Conservation (phyloP, 2,888 invertebrate species). For the Cantharis flavilabris region DNA sequence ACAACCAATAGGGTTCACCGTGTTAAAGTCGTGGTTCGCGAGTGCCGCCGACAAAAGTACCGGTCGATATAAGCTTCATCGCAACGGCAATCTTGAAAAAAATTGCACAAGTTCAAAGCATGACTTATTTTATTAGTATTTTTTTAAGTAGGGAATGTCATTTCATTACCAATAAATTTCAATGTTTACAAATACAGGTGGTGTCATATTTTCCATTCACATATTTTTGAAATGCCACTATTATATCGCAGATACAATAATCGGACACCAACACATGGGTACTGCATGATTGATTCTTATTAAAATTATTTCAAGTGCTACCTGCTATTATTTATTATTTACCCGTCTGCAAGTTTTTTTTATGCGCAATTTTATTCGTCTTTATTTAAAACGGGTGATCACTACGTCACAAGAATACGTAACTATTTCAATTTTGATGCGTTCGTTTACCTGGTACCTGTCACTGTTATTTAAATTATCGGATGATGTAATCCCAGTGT, state of each 20-base stretch:
- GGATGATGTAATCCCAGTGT: background rate
- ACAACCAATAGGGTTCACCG: slow-evolving; percentile 64
- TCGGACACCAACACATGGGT: background rate
- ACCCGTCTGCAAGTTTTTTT: background rate
- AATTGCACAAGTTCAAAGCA: background rate
- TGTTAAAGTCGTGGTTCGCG: slow-evolving; percentile 49
- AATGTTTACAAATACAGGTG: background rate
- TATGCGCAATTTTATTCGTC: background rate
- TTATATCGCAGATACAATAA: background rate
- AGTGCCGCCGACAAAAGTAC: slow-evolving; percentile 37
- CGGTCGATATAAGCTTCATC: slow-evolving; percentile 28
- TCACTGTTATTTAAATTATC: background rate
- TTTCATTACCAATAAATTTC: background rate
- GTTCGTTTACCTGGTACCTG: background rate
- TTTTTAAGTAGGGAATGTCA: background rate
- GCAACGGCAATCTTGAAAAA: slow-evolving; percentile 13
- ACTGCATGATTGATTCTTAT: background rate
- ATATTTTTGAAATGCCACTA: background rate
- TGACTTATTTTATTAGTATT: background rate
- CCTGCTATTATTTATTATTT: background rate
- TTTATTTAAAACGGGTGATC: background rate
- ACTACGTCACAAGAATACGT: background rate
- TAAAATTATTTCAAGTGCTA: background rate
- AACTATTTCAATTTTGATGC: background rate
- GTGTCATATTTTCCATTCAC: background rate